Percentiles rank a stretch among this genome's conserved stretches.
These are phyloP conservation scores for Scomber japonicus DNA, from an alignment of 2,113 vertebrate genomes.

Conservation along the genomic window DNA sequence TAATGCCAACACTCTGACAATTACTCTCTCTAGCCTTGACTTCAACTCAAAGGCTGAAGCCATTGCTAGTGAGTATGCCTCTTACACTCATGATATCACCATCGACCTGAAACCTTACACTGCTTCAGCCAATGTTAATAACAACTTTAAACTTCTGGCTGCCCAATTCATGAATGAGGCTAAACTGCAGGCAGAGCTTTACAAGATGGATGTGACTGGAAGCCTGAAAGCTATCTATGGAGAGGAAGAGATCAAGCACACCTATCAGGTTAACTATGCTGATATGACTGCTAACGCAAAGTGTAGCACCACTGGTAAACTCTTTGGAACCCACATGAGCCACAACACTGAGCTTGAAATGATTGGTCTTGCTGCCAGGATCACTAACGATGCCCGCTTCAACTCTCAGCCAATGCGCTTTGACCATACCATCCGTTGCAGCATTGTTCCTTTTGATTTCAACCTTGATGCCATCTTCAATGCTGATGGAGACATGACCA, in stretches of 20 bases:
- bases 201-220: conserved; percentile 88
- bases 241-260: conserved; percentile 89
- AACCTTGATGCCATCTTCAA: conserved; percentile 88
- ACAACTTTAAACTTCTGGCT: conserved; percentile 84
- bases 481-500: conserved; percentile 87
- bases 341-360: conserved; percentile 88
- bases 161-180: conserved; percentile 85
- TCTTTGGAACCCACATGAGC: conserved; percentile 85
- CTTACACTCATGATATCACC: conserved; percentile 88
- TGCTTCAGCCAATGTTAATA: conserved; percentile 84
- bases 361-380: conserved; percentile 86
- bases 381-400: conserved; percentile 86
- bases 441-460: conserved; percentile 88
- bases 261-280: conserved; percentile 85
- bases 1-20: conserved; percentile 85
- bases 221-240: conserved; percentile 85
- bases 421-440: conserved; percentile 85
- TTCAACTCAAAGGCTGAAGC: conserved; percentile 89
- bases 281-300: conserved; percentile 86
- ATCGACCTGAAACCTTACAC: conserved; percentile 86
- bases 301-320: conserved; percentile 88
- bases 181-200: conserved; percentile 84
- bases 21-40: conserved; percentile 84
- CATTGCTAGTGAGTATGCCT: conserved; percentile 79
- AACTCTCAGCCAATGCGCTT: conserved; percentile 88